Evolutionary conservation across 2,888 invertebrate genomes (phyloP).

Genomic region (Tenthredo amoena): DNA sequence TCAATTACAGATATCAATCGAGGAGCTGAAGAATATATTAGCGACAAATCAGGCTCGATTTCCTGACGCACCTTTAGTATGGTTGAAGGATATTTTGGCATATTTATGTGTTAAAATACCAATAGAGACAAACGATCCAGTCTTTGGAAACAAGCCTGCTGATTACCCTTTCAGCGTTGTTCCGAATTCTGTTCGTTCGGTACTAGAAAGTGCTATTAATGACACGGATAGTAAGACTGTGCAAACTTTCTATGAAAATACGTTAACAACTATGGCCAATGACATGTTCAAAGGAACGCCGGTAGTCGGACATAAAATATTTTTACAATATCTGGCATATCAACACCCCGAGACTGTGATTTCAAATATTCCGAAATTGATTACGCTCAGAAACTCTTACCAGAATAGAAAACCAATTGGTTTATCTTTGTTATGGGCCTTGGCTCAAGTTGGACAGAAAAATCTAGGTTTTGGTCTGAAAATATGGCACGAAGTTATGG

Average conservation of each 20-base stretch:
- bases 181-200: slow-evolving; percentile 78
- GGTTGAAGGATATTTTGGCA: slow-evolving; percentile 86
- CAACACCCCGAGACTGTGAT: slow-evolving; percentile 84
- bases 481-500: slow-evolving; percentile 88
- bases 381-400: slow-evolving; percentile 85
- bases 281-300: slow-evolving; percentile 85
- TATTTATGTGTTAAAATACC: slow-evolving; percentile 83
- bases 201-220: slow-evolving; percentile 80
- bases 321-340: slow-evolving; percentile 85
- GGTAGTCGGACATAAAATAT: slow-evolving; percentile 85
- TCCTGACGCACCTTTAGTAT: slow-evolving; percentile 85
- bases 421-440: slow-evolving; percentile 86
- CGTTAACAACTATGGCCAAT: slow-evolving; percentile 85
- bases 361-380: slow-evolving; percentile 83
- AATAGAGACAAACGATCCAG: slow-evolving; percentile 83
- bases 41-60: slow-evolving; percentile 83
- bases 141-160: slow-evolving; percentile 80
- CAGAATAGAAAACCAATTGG: slow-evolving; percentile 88
- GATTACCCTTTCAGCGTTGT: slow-evolving; percentile 81
- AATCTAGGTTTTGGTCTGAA: slow-evolving; percentile 85
- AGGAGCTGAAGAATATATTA: slow-evolving; percentile 80
- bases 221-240: slow-evolving; percentile 83
- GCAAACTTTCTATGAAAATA: slow-evolving; percentile 86
- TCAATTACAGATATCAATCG: slow-evolving; percentile 81
- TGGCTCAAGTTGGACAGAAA: slow-evolving; percentile 86